A percentile compares a stretch with the other conserved stretches of the same genome.
These are phyloP conservation scores for Antigone vipio DNA, from an alignment of 2,113 vertebrate genomes.

Conservation along the genomic window DNA sequence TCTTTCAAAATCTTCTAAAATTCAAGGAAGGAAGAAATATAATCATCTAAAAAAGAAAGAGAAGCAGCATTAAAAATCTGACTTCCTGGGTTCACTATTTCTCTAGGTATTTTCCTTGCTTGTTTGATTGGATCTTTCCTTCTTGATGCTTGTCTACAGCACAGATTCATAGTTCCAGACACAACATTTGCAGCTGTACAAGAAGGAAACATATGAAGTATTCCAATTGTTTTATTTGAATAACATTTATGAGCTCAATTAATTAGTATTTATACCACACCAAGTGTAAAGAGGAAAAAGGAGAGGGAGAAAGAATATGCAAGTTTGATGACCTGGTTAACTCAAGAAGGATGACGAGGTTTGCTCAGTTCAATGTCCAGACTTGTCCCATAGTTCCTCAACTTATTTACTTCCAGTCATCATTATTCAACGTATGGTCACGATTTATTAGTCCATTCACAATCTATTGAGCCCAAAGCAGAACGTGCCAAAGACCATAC, in stretches of 20 bases:
- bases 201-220: slow-evolving; percentile 65
- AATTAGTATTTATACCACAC: slow-evolving; percentile 59
- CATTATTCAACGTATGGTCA: slow-evolving; percentile 3
- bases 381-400: slow-evolving; percentile 50
- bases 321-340: slow-evolving; percentile 58
- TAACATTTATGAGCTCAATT: slow-evolving; percentile 61
- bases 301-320: slow-evolving; percentile 56
- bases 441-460: slow-evolving; percentile 33
- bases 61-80: slow-evolving; percentile 42
- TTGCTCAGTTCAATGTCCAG: slow-evolving; percentile 56
- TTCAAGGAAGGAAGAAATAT: slow-evolving; percentile 34
- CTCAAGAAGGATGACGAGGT: slow-evolving; percentile 1
- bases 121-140: slow-evolving; percentile 35
- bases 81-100: slow-evolving; percentile 38
- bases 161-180: slow-evolving; percentile 61
- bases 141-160: slow-evolving; percentile 65
- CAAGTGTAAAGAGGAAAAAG: slow-evolving; percentile 52
- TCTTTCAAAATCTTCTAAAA: slow-evolving; percentile 57
- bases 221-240: slow-evolving; percentile 60
- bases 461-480: slow-evolving; percentile 40
- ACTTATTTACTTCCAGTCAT: slow-evolving; percentile 49
- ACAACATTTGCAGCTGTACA: slow-evolving; percentile 44
- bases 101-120: slow-evolving; percentile 13
- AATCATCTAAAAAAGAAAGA: slow-evolving; percentile 37
- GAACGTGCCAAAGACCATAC: neutral